These are phyloP conservation scores for Clanis bilineata DNA, from an alignment of 2,888 invertebrate genomes.

Conservation along the genomic window DNA sequence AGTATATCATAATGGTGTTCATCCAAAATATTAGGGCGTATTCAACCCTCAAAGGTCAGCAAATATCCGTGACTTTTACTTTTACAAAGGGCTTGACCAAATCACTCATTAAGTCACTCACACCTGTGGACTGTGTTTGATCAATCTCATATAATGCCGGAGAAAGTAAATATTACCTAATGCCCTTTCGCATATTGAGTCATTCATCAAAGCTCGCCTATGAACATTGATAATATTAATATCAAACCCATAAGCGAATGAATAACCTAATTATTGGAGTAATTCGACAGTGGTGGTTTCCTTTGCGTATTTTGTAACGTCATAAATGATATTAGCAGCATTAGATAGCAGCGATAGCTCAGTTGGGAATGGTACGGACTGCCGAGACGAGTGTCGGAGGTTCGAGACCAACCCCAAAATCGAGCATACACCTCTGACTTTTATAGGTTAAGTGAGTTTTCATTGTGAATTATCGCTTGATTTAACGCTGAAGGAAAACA, in stretches of 20 bases:
- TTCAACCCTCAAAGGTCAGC: neutral
- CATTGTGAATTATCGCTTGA: too few relatives aligned
- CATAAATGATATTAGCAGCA: too few relatives aligned
- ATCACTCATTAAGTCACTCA: neutral
- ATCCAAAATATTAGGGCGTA: too few relatives aligned
- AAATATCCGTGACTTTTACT: neutral
- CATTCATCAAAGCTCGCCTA: neutral
- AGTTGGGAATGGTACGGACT: too few relatives aligned
- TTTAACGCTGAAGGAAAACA: too few relatives aligned
- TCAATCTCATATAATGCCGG: neutral
- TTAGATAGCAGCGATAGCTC: too few relatives aligned
- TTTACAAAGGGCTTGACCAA: neutral
- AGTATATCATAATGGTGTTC: too few relatives aligned
- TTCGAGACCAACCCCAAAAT: too few relatives aligned
- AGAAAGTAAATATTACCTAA: neutral
- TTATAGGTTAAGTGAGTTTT: too few relatives aligned
- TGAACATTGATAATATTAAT: neutral
- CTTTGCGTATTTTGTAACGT: neutral
- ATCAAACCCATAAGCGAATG: neutral
- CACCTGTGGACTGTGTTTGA: neutral
- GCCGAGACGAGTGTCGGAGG: too few relatives aligned
- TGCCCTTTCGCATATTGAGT: neutral
- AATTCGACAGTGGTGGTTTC: neutral
- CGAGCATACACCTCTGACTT: too few relatives aligned
- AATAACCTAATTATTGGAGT: neutral